Evolutionary conservation across 2,888 invertebrate genomes (phyloP).

Genomic region (Eurois occulta): DNA sequence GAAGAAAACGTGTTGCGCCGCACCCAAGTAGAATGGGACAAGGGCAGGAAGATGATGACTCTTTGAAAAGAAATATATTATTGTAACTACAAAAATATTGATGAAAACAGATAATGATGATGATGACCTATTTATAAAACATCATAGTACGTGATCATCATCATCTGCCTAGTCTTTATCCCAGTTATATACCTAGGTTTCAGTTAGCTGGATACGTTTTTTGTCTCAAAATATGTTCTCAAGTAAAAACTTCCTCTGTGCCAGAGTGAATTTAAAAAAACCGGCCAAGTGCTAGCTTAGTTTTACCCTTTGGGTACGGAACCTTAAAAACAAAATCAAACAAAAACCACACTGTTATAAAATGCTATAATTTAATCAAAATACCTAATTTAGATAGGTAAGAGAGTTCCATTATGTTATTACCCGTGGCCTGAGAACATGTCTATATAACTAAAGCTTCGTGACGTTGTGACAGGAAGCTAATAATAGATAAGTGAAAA

Average conservation of each 20-base stretch:
- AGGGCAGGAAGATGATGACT: no score
- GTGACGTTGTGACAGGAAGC: constrained; percentile 47
- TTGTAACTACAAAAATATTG: background rate
- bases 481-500: constrained; percentile 20
- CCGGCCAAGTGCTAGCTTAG: no score
- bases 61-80: no score
- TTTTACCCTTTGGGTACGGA: no score
- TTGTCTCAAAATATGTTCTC: background rate
- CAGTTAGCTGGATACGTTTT: background rate
- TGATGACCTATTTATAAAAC: background rate
- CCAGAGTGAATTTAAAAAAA: background rate
- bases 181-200: background rate
- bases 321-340: no score
- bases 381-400: constrained; percentile 9
- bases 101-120: background rate
- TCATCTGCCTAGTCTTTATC: background rate
- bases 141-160: background rate
- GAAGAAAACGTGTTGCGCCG: no score
- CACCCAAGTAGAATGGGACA: no score
- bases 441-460: constrained; percentile 1
- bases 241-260: background rate
- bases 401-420: constrained; percentile 28
- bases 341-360: background rate
- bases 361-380: background rate
- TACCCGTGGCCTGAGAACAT: constrained; percentile 29